These are phyloP conservation scores for Corythornis madagascariensis DNA, from an alignment of 2,113 vertebrate species.

Conservation along the genomic window DNA sequence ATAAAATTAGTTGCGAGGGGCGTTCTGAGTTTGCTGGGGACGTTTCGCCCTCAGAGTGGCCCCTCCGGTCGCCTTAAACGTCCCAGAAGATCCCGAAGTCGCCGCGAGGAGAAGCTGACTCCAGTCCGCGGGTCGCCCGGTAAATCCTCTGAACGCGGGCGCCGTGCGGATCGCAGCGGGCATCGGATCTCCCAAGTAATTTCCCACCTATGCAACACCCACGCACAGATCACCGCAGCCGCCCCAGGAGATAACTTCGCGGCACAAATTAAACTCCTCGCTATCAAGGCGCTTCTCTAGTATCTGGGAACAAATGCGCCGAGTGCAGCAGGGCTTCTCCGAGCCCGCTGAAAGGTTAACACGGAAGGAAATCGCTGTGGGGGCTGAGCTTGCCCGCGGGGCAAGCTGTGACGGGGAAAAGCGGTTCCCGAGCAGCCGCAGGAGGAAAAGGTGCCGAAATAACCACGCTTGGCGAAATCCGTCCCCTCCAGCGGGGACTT, in stretches of 20 bases:
- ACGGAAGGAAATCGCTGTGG: slow-evolving; percentile 23
- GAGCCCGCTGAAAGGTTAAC: background rate
- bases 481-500: background rate
- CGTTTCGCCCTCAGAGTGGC: background rate
- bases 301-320: background rate
- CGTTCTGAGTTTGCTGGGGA: slow-evolving; percentile 27
- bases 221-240: background rate
- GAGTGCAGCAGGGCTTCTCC: background rate
- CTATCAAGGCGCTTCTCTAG: background rate
- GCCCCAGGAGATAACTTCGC: slow-evolving; percentile 11
- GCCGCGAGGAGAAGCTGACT: background rate
- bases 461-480: background rate
- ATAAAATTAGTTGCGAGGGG: background rate
- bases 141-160: background rate
- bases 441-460: slow-evolving; percentile 20
- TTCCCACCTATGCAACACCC: background rate
- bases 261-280: background rate
- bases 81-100: background rate
- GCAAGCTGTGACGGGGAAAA: background rate
- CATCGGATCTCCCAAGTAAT: background rate
- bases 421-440: slow-evolving; percentile 22
- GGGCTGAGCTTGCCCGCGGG: slow-evolving; percentile 25
- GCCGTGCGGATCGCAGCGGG: background rate
- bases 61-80: background rate
- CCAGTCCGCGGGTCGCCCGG: background rate